Percentiles rank a stretch among this genome's conserved stretches.
These are phyloP conservation scores for Acheta domesticus DNA, from an alignment of 2,888 invertebrate genomes.

Conservation along the genomic window DNA sequence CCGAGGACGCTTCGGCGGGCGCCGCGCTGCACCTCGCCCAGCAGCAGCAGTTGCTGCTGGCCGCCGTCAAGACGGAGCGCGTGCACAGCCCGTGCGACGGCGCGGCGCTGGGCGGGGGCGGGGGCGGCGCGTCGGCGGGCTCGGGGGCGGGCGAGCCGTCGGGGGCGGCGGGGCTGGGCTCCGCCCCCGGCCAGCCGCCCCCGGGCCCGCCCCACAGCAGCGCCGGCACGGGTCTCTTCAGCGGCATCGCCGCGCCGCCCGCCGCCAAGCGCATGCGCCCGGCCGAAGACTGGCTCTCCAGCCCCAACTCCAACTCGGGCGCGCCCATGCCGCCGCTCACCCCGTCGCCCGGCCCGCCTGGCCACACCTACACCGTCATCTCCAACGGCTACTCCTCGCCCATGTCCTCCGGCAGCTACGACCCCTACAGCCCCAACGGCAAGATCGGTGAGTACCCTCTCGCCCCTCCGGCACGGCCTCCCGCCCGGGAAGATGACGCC, in stretches of 20 bases:
- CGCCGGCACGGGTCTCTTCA: slow-evolving; percentile 41
- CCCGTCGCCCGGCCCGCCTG: slow-evolving; percentile 56
- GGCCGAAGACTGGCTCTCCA: slow-evolving; percentile 65
- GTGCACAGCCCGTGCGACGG: slow-evolving; percentile 36
- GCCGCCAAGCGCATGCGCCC: slow-evolving; percentile 55
- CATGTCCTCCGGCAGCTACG: slow-evolving; percentile 78
- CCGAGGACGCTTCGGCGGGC: slow-evolving; percentile 48
- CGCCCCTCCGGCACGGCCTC: slow-evolving; percentile 27
- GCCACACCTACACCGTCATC: slow-evolving; percentile 51
- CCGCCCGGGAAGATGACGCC: too few relatives aligned
- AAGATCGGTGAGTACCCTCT: slow-evolving; percentile 72
- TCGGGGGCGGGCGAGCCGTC: background rate
- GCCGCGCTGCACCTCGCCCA: slow-evolving; percentile 31
- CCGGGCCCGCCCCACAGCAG: background rate
- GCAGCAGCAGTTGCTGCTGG: slow-evolving; percentile 22
- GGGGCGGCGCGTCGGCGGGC: slow-evolving; percentile 35
- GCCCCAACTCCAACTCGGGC: slow-evolving; percentile 49
- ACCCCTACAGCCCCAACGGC: slow-evolving; percentile 84
- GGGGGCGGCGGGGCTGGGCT: slow-evolving; percentile 37
- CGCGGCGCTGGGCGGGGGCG: background rate
- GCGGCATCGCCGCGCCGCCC: slow-evolving; percentile 45
- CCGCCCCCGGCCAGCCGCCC: slow-evolving; percentile 40
- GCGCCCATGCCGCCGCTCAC: slow-evolving; percentile 54
- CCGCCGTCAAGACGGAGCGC: slow-evolving; percentile 51
- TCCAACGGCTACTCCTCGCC: slow-evolving; percentile 77